Evolutionary conservation across 2,888 invertebrate species (phyloP), one percentile per base, ranked within the genome.

Genomic region (Scaptomyza parva): DNA sequence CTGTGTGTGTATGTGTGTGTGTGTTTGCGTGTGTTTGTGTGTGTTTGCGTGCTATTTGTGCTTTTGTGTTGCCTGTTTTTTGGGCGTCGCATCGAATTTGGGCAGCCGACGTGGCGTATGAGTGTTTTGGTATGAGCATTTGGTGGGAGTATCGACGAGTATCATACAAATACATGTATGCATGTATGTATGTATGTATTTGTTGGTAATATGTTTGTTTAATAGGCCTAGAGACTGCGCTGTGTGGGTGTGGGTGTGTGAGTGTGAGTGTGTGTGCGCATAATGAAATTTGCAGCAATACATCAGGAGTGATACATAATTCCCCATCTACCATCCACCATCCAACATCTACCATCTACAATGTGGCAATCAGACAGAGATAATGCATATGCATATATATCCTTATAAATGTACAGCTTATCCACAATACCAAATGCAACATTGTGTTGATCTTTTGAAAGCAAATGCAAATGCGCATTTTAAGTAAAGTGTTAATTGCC

Each of bases 131-230:
- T 28, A 64, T 43, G n/a, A n/a, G 24, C 40, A 24, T 18, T 51
- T 43, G 52, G 35, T 30, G 33, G 53, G 8, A 37, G 35, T 37
- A 45, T 17, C 26, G 17, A 22, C 17, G 37, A 20, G n/a, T 33
- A 37, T 35, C 14, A 0, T n/a, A n/a, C n/a, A n/a, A n/a, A n/a
- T n/a, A n/a, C 7, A 35, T 37, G 50, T 37, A 44, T 24, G 58
- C 12, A 51, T 24, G 33, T 12, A 26, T 12, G 35, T 50, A 50
- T 37, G 50, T 48, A 48, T 43, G 60, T 39, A 45, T 60, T 65
- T 69, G 58, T 70, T 69, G 78, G 78, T 82, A 85, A 85, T 85
- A 82, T 82, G 87, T 82, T 78, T 87, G 83, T 50, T 87, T 85
- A 82, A 82, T 87, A 87, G 82, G 82, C 82, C 80, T 83, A 86